Evolutionary conservation across 1,140 invertebrate species (phyloP).

Genomic region (Saccostrea glomerata): DNA sequence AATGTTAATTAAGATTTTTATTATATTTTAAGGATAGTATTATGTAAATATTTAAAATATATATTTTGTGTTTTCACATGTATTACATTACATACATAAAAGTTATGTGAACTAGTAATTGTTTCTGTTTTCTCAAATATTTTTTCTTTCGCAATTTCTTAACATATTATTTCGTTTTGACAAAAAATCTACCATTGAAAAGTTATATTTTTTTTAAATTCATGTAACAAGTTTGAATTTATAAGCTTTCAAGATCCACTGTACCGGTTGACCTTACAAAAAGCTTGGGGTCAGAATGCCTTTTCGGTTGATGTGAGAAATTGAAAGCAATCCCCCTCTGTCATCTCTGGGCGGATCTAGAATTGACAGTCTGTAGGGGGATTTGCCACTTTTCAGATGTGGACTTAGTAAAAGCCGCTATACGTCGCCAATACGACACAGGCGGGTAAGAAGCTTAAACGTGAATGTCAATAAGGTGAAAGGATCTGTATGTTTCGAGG

Average conservation of each 20-base stretch:
- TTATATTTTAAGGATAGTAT: too few species aligned
- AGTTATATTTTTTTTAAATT: too few species aligned
- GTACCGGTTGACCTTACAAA: not conserved
- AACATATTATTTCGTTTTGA: too few species aligned
- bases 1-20: too few species aligned
- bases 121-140: too few species aligned
- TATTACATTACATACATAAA: too few species aligned
- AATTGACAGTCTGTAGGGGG: not conserved
- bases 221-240: too few species aligned
- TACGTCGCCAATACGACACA: not conserved
- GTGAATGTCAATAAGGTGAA: not conserved
- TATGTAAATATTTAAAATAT: too few species aligned
- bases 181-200: too few species aligned
- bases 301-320: slow-evolving; percentile 18
- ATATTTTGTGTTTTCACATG: too few species aligned
- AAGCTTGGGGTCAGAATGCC: not conserved
- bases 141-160: too few species aligned
- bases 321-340: slow-evolving; percentile 1
- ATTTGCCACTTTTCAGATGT: not conserved
- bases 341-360: not conserved
- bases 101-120: too few species aligned
- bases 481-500: not conserved
- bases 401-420: not conserved
- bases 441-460: not conserved
- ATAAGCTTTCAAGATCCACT: not conserved